Conservation (phyloP, 2,113 vertebrate genomes). For the Elaphurus davidianus region DNA sequence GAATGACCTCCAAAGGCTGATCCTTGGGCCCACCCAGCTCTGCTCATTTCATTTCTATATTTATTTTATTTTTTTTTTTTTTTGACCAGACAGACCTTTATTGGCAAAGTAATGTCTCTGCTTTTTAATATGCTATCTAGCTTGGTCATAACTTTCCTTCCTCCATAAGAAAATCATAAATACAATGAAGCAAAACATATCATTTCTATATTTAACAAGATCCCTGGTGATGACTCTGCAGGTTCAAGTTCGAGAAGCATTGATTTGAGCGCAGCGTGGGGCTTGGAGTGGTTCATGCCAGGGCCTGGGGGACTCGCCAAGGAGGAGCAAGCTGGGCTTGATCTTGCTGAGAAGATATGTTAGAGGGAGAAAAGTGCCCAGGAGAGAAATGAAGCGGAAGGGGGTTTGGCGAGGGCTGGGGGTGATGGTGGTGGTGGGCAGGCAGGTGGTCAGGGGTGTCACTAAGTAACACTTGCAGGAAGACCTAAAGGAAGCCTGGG, state of each 20-base stretch:
- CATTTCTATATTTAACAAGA: background rate
- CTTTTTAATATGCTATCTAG: too few species aligned
- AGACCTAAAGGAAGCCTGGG: background rate
- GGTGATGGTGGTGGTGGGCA: background rate
- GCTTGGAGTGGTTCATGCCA: too few species aligned
- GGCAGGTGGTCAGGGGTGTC: background rate
- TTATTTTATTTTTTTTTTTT: too few species aligned
- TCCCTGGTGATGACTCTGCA: background rate
- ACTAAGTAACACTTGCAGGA: background rate
- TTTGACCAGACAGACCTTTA: too few species aligned
- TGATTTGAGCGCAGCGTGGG: background rate
- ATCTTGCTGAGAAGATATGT: background rate
- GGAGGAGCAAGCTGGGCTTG: background rate
- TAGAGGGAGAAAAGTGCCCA: background rate
- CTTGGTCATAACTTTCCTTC: too few species aligned
- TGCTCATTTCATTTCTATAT: background rate
- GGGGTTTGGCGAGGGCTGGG: background rate
- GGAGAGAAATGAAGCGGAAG: background rate
- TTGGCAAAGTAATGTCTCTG: too few species aligned
- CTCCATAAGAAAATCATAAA: too few species aligned
- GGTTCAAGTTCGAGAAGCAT: background rate
- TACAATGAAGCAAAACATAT: too few species aligned
- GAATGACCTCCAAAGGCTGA: background rate
- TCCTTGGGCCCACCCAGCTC: background rate
- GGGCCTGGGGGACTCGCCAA: accelerated